phyloP scores from a whole-genome alignment of 1,140 invertebrate species.

The Drosophila simulans region DNA sequence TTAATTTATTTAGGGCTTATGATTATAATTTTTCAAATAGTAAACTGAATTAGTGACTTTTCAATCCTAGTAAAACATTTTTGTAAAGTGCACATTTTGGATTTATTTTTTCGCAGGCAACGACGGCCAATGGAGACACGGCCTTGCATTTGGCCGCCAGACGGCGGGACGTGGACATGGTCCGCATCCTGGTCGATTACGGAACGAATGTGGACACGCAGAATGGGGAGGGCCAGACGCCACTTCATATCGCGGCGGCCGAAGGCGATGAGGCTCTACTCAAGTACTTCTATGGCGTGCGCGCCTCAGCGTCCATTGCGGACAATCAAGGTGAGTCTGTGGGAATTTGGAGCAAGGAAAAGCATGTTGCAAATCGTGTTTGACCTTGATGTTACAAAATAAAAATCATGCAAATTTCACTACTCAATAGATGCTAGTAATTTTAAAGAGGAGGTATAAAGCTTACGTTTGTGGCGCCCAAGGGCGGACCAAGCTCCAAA shows the following conservation, averaged over 20 bases:
- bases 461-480: neutral
- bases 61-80: neutral
- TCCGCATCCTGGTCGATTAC: conserved; percentile 95
- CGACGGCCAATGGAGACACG: conserved; percentile 92
- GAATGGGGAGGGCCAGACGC: conserved; percentile 96
- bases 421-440: neutral
- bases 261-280: conserved; percentile 97
- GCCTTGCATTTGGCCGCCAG: conserved; percentile 96
- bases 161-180: conserved; percentile 95
- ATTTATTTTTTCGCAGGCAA: conserved; percentile 84
- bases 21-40: no score
- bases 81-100: conserved; percentile 10
- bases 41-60: neutral
- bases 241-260: conserved; percentile 97
- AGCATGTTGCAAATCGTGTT: neutral
- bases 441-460: neutral
- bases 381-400: neutral
- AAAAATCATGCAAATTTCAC: neutral
- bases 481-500: neutral
- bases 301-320: conserved; percentile 96
- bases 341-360: conserved; percentile 4
- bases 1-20: no score
- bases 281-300: conserved; percentile 97
- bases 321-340: conserved; percentile 92
- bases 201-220: conserved; percentile 95